Evolutionary conservation across 2,113 vertebrate genomes (phyloP), one percentile per base, ranked within the genome.

Genomic region (Crotophaga sulcirostris): DNA sequence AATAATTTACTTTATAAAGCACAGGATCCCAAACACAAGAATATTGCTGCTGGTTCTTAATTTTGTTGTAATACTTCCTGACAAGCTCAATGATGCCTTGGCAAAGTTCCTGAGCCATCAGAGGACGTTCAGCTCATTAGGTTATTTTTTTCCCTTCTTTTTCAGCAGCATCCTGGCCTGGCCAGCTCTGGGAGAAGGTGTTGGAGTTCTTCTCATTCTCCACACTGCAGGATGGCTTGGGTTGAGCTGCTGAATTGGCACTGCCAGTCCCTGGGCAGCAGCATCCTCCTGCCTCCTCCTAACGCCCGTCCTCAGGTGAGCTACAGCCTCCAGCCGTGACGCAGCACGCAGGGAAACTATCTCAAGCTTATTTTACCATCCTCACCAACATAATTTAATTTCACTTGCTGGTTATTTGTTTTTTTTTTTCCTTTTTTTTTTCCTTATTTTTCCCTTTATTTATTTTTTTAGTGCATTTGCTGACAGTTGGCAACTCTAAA

Each of bases 1-100:
- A 98, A 98, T 98, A 98, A 98, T 98, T 98, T 96, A 98, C 97
- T 98, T 96, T 59, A 96, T 97, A 98, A 97, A 97, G 97, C 90
- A 5, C 19, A 73, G 75, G 96, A 93, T 97, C 86, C 89, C 5
- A 16, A 96, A 97, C 26, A 63, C 93, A 92, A 93, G 96, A 95
- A 97, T 96, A 95, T 84, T 69, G 96, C 97, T 96, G 84, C 84
- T 90, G 93, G 88, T 95, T 96, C 96, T 97, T 97, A 96, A 98
- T 98, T 98, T 96, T 96, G 96, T 96, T 96, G 91, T 97, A 95
- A 96, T 91, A 63, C 28, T 69, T 94, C 77, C 67, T 96, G 97
- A 97, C 96, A 96, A 95, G 90, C 70, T 94, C 91, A 72, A 62
- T 33, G 62, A 68, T 1, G 87, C 90, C 91, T 87, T 93, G 95